Percentiles rank a stretch among this genome's conserved stretches.
Evolutionary conservation across 2,113 vertebrate genomes (phyloP).

Genomic region (Platichthys stellatus): DNA sequence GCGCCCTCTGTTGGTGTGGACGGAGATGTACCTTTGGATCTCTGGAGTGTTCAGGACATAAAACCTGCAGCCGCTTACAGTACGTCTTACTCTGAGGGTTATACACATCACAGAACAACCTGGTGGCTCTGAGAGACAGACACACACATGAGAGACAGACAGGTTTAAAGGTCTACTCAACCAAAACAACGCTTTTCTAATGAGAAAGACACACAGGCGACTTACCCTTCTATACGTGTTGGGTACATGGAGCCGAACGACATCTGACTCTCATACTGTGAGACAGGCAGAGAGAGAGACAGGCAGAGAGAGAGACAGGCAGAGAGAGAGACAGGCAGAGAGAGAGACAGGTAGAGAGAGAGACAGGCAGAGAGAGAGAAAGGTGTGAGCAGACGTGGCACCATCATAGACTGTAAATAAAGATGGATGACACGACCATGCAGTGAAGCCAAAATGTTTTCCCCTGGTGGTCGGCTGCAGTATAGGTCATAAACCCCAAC

Average conservation of each 20-base stretch:
- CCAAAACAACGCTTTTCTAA: conserved; percentile 80
- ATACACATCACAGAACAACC: conserved; percentile 90
- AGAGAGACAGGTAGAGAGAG: conserved; percentile 1
- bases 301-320: background rate
- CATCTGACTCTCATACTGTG: conserved; percentile 92
- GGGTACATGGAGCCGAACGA: conserved; percentile 95
- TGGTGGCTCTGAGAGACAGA: conserved; percentile 77
- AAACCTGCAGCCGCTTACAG: conserved; percentile 91
- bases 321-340: background rate
- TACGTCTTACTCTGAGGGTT: conserved; percentile 94
- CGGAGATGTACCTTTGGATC: conserved; percentile 87
- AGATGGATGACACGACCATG: background rate
- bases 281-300: conserved; percentile 1
- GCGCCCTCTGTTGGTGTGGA: background rate
- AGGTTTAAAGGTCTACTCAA: conserved; percentile 67
- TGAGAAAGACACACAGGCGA: conserved; percentile 1
- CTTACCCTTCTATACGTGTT: conserved; percentile 93
- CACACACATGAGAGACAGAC: conserved; percentile 10
- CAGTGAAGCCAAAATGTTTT: too few species aligned
- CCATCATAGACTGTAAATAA: background rate
- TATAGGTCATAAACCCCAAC: too few species aligned
- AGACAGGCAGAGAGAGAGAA: background rate
- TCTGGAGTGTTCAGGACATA: conserved; percentile 92
- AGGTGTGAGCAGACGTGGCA: too few species aligned
- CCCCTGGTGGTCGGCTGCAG: too few species aligned